These are phyloP conservation scores for Laspeyria flexula DNA, from an alignment of 2,888 invertebrate species.

Conservation along the genomic window DNA sequence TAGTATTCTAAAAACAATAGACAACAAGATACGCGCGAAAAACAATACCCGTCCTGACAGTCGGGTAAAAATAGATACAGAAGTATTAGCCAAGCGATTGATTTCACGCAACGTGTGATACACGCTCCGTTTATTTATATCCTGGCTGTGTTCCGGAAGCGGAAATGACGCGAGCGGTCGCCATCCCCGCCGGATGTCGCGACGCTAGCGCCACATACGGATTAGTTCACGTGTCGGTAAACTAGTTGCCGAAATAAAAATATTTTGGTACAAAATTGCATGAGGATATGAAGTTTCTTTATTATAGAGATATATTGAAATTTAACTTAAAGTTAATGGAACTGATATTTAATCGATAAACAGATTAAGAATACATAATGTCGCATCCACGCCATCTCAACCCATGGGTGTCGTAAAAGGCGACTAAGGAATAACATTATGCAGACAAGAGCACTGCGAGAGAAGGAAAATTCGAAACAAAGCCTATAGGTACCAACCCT, in stretches of 20 bases:
- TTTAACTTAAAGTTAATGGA: too few relatives aligned
- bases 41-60: too few relatives aligned
- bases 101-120: conserved; percentile 74
- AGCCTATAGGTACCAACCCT: too few relatives aligned
- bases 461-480: too few relatives aligned
- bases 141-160: conserved; percentile 57
- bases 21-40: conserved; percentile 61
- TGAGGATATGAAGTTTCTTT: neutral
- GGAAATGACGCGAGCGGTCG: conserved; percentile 71
- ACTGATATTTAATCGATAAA: too few relatives aligned
- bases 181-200: conserved; percentile 69
- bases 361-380: too few relatives aligned
- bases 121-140: conserved; percentile 70
- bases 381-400: too few relatives aligned
- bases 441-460: too few relatives aligned
- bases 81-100: conserved; percentile 77
- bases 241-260: conserved; percentile 5
- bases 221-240: conserved; percentile 32
- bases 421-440: too few relatives aligned
- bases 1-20: conserved; percentile 30
- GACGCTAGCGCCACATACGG: conserved; percentile 55
- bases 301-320: too few relatives aligned
- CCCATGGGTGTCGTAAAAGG: too few relatives aligned
- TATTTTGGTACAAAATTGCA: neutral
- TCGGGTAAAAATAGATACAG: too few relatives aligned